Base-by-base conservation (phyloP, 2,888 invertebrate species). In the Epistrophe grossulariae region DNA sequence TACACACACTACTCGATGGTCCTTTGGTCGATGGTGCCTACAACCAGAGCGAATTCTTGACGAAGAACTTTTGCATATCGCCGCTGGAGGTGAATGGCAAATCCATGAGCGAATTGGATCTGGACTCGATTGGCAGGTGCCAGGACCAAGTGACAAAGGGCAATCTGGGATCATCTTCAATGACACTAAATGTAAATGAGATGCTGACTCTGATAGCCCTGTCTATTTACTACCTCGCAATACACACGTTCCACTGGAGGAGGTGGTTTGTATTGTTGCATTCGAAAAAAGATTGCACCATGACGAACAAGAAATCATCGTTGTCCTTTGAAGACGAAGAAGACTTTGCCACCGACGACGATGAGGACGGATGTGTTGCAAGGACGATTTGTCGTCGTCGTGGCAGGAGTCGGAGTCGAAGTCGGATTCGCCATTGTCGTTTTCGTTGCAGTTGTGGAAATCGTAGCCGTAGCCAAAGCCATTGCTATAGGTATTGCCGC, bases 31-130 rank as follows among this genome's bases (percentile, higher is more conserved):
- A 96, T 90, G 95, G 95, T 35, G 95, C 95, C 84, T 92, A 94
- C 89, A 93, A 94, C 59, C 93, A 93, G 68, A 93, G 93, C 80
- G 95, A 96, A 81, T 97, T 97, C 90, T 94, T 95, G 83, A 94
- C 95, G 79, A 95, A 95, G 90, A 98, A 98, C 93, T 96, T 94
- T 92, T 98, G 97, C 93, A 97, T 97, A 91, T 97, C 97, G 19
- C 97, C 97, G 79, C 93, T 97, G 89, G 96, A 97, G 92, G 95
- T 96, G 88, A 97, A 97, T 89, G 97, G 97, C 0, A 95, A 96
- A 88, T 95, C 95, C 57, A 95, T 97, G 94, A 95, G 94, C 84
- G 94, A 94, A 70, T 93, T 96, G 84, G 95, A 96, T 90, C 93
- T 95, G 82, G 95, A 95, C 84, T 92, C 94, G 11, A 94, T 96